Evolutionary conservation across 1,140 invertebrate genomes (phyloP), one percentile per base, ranked within the genome.

Genomic region (Conopomorpha cramerella): DNA sequence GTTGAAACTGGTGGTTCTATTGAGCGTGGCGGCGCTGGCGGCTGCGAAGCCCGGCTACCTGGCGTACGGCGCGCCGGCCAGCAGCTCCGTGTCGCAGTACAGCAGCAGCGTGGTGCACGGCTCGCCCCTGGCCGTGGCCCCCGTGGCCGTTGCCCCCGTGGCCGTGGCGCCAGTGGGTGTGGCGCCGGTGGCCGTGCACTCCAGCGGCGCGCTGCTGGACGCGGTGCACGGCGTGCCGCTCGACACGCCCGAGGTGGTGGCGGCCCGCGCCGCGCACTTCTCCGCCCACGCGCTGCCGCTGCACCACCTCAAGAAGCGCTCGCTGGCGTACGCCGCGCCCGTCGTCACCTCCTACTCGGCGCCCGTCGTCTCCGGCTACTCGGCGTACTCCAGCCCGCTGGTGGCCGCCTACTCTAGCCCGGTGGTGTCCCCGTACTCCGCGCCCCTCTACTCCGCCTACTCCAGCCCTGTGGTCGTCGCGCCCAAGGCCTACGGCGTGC

Each of bases 1-100:
- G 66, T 80, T 68, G 71, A 73, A 73, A 50, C 45, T 70, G 61
- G 61, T 78, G 52, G 58, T 74, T 48, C 66, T 76, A 41, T 59
- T 72, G 41, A 60, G 58, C 27, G 43, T 59, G 29, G 33, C 58
- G 30, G 68, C 65, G 39, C 34, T 79, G 35, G 74, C 72, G 13
- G 59, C 67, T 18, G 72, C 72, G 34, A 72, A 74, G 38, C 73
- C 74, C 7, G 55, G 66, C 29, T 32, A 26, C 42, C 19, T 70
- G 23, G 55, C 55, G 16, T 76, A 67, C 54, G 55, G 43, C 40
- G 33, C 56, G 3, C 52, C 51, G 4, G 62, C 51, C 1, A 47
- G 54, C 26, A 70, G 59, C 51, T 71, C 70, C 0, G 49, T 67
- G 16, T 70, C 66, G 0, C 66, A 70, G 45, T 71, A 74, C 55